Evolutionary conservation across 64 coral and sea anemone species (phyloP), one percentile per base, ranked within the genome.

Genomic region (Montipora sp.): DNA sequence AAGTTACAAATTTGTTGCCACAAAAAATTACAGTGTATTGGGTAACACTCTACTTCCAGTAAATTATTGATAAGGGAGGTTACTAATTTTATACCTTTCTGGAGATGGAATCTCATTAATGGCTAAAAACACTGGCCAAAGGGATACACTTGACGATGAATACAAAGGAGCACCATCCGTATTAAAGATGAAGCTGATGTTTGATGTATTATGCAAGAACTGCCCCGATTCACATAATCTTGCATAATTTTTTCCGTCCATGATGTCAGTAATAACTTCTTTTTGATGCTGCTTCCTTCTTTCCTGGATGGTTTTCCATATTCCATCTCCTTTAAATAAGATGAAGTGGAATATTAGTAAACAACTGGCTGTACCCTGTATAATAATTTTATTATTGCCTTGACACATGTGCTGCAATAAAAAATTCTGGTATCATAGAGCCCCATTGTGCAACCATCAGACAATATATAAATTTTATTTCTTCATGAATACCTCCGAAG

Each of bases 61-160:
- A 63, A 14, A 63, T 14, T 16, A 63, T 63, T 63, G 3, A 8
- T 14, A 14, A 63, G 60, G 53, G 53, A 57, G 11, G 53, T 57
- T 57, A 57, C 11, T 27, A 75, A 15, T 68, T 15, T 15, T 3
- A 20, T 63, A 82, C 79, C 57, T 59, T n/a, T 82, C 53, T 43
- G 51, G 21, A 63, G 79, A 63, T 57, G 89, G 79, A 27, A 91
- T 78, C 27, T 83, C 79, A 83, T 88, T 94, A 8, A 90, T 60
- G 2, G 93, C 88, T 5, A 94, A 75, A 48, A 90, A 94, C 18
- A 94, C 88, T 69, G 93, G 87, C 81, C 93, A 90, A 16, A 94
- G 47, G 55, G 51, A 84, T 47, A 90, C 72, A 24, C 60, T 77
- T 36, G 84, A 89, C 21, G 85, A 88, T 18, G 59, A 80, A 77